These are phyloP conservation scores for Hyla sarda DNA, from an alignment of 2,113 vertebrate genomes.

Conservation along the genomic window DNA sequence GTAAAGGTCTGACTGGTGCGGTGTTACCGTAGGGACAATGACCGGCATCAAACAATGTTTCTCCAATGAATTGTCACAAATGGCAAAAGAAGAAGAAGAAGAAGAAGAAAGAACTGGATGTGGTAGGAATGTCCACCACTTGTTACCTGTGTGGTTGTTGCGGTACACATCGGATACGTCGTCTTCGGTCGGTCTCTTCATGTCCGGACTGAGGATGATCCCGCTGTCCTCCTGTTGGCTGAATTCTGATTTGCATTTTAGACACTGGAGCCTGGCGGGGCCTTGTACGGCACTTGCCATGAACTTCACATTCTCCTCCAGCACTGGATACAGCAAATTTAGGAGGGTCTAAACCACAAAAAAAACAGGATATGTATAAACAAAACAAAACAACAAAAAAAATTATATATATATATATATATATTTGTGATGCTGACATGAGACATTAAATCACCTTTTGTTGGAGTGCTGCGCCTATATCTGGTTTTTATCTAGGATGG, in stretches of 20 bases:
- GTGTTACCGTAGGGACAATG: no score
- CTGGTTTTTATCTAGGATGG: no score
- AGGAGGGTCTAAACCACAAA: conserved; percentile 68
- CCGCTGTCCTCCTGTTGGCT: conserved; percentile 18
- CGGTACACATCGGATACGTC: background rate
- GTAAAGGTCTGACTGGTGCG: no score
- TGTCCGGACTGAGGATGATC: background rate
- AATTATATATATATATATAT: no score
- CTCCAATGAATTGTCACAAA: background rate
- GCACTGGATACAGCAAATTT: conserved; percentile 73
- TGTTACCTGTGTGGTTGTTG: background rate
- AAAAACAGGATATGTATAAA: conserved; percentile 25
- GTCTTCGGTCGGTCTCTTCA: background rate
- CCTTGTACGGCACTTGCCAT: conserved; percentile 57
- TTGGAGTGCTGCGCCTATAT: no score
- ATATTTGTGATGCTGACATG: no score
- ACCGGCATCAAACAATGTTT: no score
- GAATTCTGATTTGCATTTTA: conserved; percentile 85
- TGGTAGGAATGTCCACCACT: background rate
- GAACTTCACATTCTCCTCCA: conserved; percentile 73
- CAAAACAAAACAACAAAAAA: no score
- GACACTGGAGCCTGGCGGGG: conserved; percentile 76
- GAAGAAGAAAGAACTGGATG: background rate
- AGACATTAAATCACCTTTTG: no score
- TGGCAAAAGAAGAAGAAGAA: no score